Percentiles rank a stretch among this genome's conserved stretches.
phyloP scores from a whole-genome alignment of 2,113 vertebrate genomes.

The Cochlearius cochlearius region DNA sequence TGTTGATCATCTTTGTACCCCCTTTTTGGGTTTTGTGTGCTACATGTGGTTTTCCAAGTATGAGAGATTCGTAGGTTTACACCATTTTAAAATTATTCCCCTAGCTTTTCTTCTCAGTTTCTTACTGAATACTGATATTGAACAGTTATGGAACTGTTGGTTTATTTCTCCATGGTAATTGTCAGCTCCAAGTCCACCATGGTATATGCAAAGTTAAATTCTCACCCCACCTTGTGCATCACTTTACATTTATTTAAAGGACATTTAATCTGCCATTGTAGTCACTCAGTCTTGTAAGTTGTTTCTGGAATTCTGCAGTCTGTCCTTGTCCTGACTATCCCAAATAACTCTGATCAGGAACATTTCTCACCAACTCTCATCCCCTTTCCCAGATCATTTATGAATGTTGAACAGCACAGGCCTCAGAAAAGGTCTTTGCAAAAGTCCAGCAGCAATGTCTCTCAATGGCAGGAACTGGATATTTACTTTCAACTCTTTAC shows the following conservation, averaged over 20 bases:
- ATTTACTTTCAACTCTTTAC: background rate
- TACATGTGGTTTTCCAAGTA: background rate
- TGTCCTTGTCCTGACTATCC: background rate
- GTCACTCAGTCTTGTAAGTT: background rate
- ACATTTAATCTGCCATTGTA: background rate
- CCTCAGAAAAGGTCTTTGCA: background rate
- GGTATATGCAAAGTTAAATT: background rate
- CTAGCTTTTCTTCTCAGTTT: background rate
- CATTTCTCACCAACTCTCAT: background rate
- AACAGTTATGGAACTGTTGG: background rate
- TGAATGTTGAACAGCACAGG: background rate
- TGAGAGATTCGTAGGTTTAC: background rate
- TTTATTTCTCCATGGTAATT: background rate
- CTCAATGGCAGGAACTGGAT: background rate
- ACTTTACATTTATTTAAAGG: background rate
- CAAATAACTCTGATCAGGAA: background rate
- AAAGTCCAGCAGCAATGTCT: background rate
- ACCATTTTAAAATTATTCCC: background rate
- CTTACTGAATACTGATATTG: background rate
- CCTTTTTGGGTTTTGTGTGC: background rate
- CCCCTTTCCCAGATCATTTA: background rate
- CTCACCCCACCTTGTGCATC: background rate
- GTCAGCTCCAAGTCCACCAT: background rate
- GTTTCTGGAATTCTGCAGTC: background rate
- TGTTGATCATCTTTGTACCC: background rate